phyloP scores from a whole-genome alignment of 2,888 invertebrate species.

The Limnephilus lunatus region DNA sequence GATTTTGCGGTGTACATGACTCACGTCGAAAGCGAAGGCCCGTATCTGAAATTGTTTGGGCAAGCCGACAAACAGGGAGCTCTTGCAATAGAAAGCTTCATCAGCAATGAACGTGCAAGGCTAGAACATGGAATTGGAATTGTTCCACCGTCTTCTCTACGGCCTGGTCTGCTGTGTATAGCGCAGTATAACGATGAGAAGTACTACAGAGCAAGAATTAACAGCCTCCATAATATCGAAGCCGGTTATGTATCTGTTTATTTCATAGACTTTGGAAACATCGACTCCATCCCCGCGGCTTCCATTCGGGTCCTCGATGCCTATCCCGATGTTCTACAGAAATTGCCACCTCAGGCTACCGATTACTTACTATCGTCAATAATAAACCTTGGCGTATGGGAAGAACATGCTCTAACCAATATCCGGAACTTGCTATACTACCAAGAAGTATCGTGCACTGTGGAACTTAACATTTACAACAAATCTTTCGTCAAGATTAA shows the following conservation, averaged over 20 bases:
- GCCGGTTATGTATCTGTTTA: conserved; percentile 79
- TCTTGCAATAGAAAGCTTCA: conserved; percentile 77
- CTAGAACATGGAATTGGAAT: conserved; percentile 73
- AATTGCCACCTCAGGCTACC: conserved; percentile 78
- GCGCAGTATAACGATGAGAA: conserved; percentile 82
- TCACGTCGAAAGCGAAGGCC: conserved; percentile 83
- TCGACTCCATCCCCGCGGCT: conserved; percentile 78
- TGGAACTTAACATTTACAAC: conserved; percentile 72
- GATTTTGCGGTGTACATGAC: conserved; percentile 76
- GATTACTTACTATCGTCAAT: conserved; percentile 80
- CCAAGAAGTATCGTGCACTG: conserved; percentile 72
- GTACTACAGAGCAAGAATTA: conserved; percentile 82
- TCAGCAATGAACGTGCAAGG: conserved; percentile 67
- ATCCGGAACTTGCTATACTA: conserved; percentile 74
- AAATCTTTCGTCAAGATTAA: conserved; percentile 74
- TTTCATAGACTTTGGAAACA: conserved; percentile 84
- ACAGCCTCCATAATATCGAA: conserved; percentile 73
- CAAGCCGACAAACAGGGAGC: conserved; percentile 80
- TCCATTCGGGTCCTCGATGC: conserved; percentile 79
- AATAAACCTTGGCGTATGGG: conserved; percentile 78
- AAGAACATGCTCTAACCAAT: conserved; percentile 72
- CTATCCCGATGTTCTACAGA: conserved; percentile 74
- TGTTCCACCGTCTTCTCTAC: conserved; percentile 75
- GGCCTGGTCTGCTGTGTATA: conserved; percentile 79
- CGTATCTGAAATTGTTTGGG: conserved; percentile 84